A percentile compares a stretch with the other conserved stretches of the same genome.
These are phyloP conservation scores for Circaetus gallicus DNA, from an alignment of 2,113 vertebrate genomes.

Conservation along the genomic window DNA sequence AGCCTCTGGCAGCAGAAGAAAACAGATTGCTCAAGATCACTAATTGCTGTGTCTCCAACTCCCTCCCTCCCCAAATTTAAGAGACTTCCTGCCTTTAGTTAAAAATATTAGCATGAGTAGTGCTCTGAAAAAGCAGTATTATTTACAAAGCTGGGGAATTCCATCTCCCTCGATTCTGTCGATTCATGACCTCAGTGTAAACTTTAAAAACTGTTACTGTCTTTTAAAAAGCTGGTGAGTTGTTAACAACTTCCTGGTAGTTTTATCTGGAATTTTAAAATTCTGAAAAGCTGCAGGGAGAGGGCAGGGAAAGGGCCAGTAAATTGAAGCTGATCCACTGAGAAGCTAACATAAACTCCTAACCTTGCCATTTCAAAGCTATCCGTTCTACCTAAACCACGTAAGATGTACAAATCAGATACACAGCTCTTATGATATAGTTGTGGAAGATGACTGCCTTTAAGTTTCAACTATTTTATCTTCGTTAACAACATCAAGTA, in stretches of 20 bases:
- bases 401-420: not conserved
- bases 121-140: not conserved
- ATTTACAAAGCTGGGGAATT: not conserved
- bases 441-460: not conserved
- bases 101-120: not conserved
- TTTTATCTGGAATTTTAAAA: not conserved
- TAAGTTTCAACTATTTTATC: not conserved
- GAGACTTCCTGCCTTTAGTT: not conserved
- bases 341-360: not conserved
- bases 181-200: not conserved
- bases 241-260: not conserved
- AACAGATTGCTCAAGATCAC: not conserved
- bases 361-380: not conserved
- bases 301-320: accelerated
- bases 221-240: not conserved
- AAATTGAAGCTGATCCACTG: not conserved
- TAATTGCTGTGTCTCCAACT: not conserved
- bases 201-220: not conserved
- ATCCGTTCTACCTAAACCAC: not conserved
- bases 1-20: not conserved
- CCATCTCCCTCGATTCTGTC: not conserved
- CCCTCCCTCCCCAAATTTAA: not conserved
- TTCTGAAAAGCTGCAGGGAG: not conserved
- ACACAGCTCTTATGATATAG: not conserved
- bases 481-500: not conserved